Evolutionary conservation across 2,797 vertebrate species (phyloP).

Genomic region (Tarsius wallacei): DNA sequence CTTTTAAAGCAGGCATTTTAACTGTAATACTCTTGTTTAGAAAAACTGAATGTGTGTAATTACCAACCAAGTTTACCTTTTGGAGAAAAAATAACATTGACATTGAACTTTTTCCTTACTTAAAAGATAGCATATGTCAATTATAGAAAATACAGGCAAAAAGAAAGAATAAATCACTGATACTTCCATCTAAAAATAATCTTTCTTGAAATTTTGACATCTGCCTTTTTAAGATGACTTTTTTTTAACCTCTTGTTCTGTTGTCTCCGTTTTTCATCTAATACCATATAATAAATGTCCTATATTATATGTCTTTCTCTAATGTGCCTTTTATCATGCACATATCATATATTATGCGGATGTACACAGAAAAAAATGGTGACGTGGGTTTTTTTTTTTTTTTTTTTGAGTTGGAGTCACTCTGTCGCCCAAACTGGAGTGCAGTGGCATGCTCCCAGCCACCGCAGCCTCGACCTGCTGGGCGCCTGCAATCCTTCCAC

Average conservation of each 20-base stretch:
- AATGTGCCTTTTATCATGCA: not conserved
- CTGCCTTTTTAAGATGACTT: not conserved
- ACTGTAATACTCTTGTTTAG: not conserved
- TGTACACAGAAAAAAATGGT: not conserved
- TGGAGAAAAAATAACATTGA: not conserved
- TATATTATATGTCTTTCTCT: not conserved
- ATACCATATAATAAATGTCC: not conserved
- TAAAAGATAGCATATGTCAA: not conserved
- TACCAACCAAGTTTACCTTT: conserved; percentile 16
- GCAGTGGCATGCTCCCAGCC: too few species aligned
- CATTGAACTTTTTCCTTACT: conserved; percentile 8
- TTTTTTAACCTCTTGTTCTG: not conserved
- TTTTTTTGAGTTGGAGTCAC: too few species aligned
- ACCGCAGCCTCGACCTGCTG: too few species aligned
- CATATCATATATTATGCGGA: not conserved
- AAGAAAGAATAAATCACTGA: not conserved
- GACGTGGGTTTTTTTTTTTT: not conserved
- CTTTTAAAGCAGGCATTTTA: conserved; percentile 1
- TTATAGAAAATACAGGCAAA: not conserved
- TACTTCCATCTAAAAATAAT: not conserved
- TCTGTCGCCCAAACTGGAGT: too few species aligned
- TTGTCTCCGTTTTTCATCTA: not conserved
- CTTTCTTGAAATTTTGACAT: conserved; percentile 26
- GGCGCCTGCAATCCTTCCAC: too few species aligned
- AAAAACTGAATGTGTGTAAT: conserved; percentile 39